Evolutionary conservation across 1,140 invertebrate species (phyloP).

Genomic region (Bombus ignitus): DNA sequence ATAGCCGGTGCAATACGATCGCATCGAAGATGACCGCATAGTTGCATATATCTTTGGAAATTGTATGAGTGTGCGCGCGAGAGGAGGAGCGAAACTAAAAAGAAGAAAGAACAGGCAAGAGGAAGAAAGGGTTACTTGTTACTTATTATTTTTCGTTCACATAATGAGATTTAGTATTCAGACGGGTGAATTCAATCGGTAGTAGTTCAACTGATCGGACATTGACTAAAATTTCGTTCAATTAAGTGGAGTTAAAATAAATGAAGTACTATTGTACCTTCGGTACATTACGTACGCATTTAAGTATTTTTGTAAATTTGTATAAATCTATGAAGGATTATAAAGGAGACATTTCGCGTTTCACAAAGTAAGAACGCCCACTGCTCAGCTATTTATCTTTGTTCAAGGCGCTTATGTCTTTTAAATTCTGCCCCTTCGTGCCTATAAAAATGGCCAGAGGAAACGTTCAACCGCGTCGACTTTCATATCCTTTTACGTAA

Average conservation of each 20-base stretch:
- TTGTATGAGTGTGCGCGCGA: too few relatives aligned
- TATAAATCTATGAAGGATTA: background rate
- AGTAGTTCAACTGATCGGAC: too few relatives aligned
- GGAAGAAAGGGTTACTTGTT: too few relatives aligned
- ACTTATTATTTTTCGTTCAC: too few relatives aligned
- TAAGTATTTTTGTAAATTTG: background rate
- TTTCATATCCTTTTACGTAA: background rate
- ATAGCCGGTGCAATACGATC: conserved; percentile 33
- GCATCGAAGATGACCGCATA: conserved; percentile 75
- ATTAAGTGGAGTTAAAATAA: too few relatives aligned
- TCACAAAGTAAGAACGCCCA: background rate
- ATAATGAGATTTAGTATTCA: too few relatives aligned
- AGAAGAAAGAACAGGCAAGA: too few relatives aligned
- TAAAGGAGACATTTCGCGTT: background rate
- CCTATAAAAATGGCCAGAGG: background rate
- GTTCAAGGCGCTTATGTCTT: background rate
- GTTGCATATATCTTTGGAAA: conserved; percentile 71
- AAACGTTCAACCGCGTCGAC: background rate
- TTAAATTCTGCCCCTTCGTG: background rate
- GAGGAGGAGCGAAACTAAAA: too few relatives aligned
- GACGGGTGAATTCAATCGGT: too few relatives aligned
- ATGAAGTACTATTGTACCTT: too few relatives aligned
- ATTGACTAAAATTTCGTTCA: too few relatives aligned
- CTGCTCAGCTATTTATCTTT: background rate
- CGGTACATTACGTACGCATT: background rate